These are phyloP conservation scores for Okamejei kenojei DNA, from an alignment of 2,797 vertebrate genomes.

Conservation along the genomic window DNA sequence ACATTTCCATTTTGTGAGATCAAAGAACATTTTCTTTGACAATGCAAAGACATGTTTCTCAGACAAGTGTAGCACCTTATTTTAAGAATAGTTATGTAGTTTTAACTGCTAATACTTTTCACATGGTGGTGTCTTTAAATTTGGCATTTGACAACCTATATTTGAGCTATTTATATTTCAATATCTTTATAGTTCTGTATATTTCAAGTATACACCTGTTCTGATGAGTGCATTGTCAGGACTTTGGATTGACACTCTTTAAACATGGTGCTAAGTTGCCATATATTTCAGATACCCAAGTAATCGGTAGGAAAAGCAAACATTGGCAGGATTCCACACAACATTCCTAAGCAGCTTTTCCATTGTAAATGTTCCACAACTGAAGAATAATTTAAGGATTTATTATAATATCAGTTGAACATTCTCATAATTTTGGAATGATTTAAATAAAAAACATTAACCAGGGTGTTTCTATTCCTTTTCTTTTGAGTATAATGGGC, in stretches of 20 bases:
- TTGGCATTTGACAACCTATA: background rate
- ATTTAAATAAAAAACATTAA: background rate
- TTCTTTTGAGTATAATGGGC: no score
- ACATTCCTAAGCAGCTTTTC: background rate
- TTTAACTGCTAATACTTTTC: background rate
- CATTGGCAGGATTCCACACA: background rate
- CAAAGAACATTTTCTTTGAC: background rate
- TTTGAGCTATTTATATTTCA: background rate
- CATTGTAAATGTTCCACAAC: background rate
- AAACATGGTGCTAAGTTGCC: background rate
- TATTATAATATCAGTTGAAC: background rate
- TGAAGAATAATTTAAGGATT: background rate
- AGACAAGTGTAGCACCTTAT: background rate
- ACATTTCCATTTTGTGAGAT: background rate
- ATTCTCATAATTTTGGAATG: background rate
- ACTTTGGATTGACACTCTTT: background rate
- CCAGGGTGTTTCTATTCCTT: background rate
- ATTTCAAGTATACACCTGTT: background rate
- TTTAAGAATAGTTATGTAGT: background rate
- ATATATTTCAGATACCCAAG: background rate
- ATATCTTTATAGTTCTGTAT: background rate
- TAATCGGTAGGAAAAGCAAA: background rate
- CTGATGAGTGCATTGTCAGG: background rate
- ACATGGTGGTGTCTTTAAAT: background rate
- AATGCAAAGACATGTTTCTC: background rate